phyloP scores from a whole-genome alignment of 2,797 vertebrate species.

The Mycteria americana region DNA sequence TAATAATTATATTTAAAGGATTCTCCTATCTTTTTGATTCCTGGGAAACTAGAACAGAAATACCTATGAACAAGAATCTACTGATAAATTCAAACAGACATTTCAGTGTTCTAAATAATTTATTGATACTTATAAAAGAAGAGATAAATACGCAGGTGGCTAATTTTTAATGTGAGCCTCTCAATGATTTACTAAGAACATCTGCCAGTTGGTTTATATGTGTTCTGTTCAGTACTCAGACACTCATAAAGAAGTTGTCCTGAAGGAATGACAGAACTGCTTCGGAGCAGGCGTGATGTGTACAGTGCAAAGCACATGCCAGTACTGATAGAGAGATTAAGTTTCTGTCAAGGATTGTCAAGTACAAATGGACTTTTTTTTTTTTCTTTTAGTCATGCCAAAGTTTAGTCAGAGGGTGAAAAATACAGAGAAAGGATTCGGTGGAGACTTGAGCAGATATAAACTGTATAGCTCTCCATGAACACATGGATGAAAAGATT shows the following conservation, averaged over 20 bases:
- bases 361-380: background rate
- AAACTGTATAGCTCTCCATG: background rate
- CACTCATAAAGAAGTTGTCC: background rate
- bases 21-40: constrained; percentile 3
- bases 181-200: constrained; percentile 69
- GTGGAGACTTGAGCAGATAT: background rate
- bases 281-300: background rate
- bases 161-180: constrained; percentile 38
- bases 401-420: background rate
- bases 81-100: constrained; percentile 40
- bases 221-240: background rate
- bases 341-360: constrained; percentile 5
- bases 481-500: background rate
- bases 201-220: constrained; percentile 33
- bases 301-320: background rate
- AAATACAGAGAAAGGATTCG: background rate
- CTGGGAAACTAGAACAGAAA: constrained; percentile 27
- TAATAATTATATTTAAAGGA: background rate
- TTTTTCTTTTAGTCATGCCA: background rate
- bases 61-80: background rate
- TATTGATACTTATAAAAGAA: constrained; percentile 49
- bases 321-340: constrained; percentile 13
- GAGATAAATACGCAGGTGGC: constrained; percentile 51
- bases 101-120: constrained; percentile 57
- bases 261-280: background rate